These are phyloP conservation scores for Clarias magur DNA, from an alignment of 2,113 vertebrate species.

Conservation along the genomic window DNA sequence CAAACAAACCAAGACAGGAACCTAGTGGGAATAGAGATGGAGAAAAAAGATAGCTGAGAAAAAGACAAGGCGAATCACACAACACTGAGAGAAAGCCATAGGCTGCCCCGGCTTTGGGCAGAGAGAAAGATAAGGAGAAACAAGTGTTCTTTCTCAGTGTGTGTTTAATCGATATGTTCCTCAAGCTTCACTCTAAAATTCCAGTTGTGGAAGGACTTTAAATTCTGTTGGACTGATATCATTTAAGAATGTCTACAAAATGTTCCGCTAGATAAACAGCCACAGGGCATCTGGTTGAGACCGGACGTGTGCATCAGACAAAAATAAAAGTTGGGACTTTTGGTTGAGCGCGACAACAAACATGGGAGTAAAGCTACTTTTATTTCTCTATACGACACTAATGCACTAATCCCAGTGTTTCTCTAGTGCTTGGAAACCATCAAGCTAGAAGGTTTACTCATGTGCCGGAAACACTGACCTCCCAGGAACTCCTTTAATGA, in stretches of 20 bases:
- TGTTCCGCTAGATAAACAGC: background rate
- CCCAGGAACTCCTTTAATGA: too few relatives aligned
- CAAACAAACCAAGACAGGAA: constrained; percentile 1
- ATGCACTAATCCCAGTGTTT: too few relatives aligned
- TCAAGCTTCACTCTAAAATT: background rate
- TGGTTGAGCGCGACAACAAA: too few relatives aligned
- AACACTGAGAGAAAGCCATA: background rate
- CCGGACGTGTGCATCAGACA: background rate
- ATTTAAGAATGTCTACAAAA: background rate
- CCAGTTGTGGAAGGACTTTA: background rate
- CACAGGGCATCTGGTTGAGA: background rate
- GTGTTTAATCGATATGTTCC: background rate
- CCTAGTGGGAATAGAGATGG: background rate
- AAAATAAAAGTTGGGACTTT: background rate
- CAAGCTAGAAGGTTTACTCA: too few relatives aligned
- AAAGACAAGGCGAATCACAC: constrained; percentile 22
- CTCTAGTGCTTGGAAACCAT: too few relatives aligned
- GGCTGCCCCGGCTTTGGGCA: background rate
- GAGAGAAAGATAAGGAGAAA: background rate
- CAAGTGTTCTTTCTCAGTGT: background rate
- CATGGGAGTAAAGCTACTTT: too few relatives aligned
- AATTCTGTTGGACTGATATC: background rate
- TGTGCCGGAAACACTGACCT: too few relatives aligned
- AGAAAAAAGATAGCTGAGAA: constrained; percentile 27
- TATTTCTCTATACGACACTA: too few relatives aligned